phyloP scores from a whole-genome alignment of 2,113 vertebrate species.

The Chaetodon auriga region DNA sequence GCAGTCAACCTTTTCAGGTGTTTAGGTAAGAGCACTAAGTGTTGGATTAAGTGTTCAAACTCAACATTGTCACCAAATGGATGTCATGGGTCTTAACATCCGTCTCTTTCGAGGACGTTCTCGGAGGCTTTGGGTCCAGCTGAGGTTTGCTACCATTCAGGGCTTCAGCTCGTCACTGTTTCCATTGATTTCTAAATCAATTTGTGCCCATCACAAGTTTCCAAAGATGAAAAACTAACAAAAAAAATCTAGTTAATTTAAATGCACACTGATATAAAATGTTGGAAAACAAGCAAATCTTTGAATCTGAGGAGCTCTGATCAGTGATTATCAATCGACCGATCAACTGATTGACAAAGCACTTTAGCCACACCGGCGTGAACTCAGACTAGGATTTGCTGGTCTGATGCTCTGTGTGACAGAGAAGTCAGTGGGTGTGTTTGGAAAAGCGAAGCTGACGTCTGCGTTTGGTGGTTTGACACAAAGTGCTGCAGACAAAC shows the following conservation, averaged over 20 bases:
- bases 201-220: background rate
- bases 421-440: conserved; percentile 1
- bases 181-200: background rate
- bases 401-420: background rate
- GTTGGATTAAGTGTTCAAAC: background rate
- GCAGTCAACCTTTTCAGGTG: no score
- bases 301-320: background rate
- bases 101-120: background rate
- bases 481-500: conserved; percentile 44
- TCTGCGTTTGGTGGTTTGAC: conserved; percentile 25
- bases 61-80: background rate
- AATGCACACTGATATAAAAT: no score
- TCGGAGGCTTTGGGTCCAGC: no score
- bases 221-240: background rate
- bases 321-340: background rate
- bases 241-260: no score
- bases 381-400: background rate
- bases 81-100: background rate
- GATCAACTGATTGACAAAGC: background rate
- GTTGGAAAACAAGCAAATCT: background rate
- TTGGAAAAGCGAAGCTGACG: background rate
- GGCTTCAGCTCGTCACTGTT: background rate
- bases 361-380: background rate
- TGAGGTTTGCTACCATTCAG: background rate
- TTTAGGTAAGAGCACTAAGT: no score